Evolutionary conservation across 1,140 invertebrate genomes (phyloP).

Genomic region (Metaphire vulgaris): DNA sequence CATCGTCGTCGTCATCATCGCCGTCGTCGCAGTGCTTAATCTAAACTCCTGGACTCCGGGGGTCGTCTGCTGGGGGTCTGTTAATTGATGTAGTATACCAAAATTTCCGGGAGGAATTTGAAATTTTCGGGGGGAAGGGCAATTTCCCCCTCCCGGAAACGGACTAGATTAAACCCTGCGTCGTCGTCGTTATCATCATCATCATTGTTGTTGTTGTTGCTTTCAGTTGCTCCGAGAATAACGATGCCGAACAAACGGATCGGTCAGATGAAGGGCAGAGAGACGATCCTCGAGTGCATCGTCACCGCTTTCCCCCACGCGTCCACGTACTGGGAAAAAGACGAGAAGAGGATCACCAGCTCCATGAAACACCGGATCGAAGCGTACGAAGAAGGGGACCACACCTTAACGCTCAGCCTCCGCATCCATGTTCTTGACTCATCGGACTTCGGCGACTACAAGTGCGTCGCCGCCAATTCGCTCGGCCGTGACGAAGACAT

Average conservation of each 20-base stretch:
- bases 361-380: slow-evolving; percentile 69
- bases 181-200: background rate
- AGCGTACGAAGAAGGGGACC: slow-evolving; percentile 65
- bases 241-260: slow-evolving; percentile 37
- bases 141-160: no score
- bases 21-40: no score
- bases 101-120: no score
- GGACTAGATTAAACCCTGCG: no score
- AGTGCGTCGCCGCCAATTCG: slow-evolving; percentile 82
- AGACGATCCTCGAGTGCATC: slow-evolving; percentile 68
- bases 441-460: slow-evolving; percentile 78
- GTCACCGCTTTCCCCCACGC: slow-evolving; percentile 82
- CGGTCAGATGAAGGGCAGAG: slow-evolving; percentile 36
- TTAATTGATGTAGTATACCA: no score
- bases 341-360: slow-evolving; percentile 64
- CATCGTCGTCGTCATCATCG: no score
- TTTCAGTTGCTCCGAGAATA: slow-evolving; percentile 44
- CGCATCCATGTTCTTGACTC: slow-evolving; percentile 69
- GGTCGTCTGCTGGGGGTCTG: no score
- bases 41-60: no score
- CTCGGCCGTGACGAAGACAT: slow-evolving; percentile 76
- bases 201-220: background rate
- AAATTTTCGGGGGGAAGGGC: no score
- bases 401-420: slow-evolving; percentile 76
- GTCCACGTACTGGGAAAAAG: slow-evolving; percentile 74